These are phyloP conservation scores for Mastigias papua DNA, from an alignment of 30 jellyfish, hydroid and myxozoan genomes.

Conservation along the genomic window DNA sequence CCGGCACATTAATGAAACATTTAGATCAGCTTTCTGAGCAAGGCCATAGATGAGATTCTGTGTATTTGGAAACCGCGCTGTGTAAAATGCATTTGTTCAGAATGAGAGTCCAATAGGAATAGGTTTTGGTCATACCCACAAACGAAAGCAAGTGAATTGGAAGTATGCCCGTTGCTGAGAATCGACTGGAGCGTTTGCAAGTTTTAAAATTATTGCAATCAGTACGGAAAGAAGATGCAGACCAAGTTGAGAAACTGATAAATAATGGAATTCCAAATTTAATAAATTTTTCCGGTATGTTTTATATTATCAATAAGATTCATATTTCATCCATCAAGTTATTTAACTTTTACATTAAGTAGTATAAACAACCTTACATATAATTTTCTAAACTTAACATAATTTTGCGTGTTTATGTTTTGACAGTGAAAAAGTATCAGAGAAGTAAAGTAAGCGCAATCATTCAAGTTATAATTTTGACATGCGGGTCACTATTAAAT, in stretches of 20 bases:
- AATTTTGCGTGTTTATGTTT: no score
- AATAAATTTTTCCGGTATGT: constrained; percentile 89
- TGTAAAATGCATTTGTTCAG: background rate
- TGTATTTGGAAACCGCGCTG: constrained; percentile 22
- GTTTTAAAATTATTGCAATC: constrained; percentile 87
- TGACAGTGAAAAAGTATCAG: no score
- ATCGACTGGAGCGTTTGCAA: constrained; percentile 84
- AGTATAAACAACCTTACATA: no score
- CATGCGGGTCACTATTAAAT: no score
- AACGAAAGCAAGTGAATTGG: background rate
- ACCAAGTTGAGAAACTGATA: constrained; percentile 69
- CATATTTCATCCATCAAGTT: no score
- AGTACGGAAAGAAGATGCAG: constrained; percentile 78
- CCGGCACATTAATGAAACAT: constrained; percentile 56
- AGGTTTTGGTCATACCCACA: background rate
- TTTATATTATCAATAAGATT: no score
- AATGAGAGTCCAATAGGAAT: background rate
- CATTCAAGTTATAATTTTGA: no score
- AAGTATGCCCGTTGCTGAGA: constrained; percentile 88
- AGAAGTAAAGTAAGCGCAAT: no score
- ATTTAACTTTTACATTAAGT: no score
- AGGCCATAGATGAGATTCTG: background rate
- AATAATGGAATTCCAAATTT: constrained; percentile 89
- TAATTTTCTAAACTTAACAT: no score
- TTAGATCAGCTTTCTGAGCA: background rate